Evolutionary conservation across 2,797 vertebrate genomes (phyloP).

Genomic region (Danio jaintianensis): DNA sequence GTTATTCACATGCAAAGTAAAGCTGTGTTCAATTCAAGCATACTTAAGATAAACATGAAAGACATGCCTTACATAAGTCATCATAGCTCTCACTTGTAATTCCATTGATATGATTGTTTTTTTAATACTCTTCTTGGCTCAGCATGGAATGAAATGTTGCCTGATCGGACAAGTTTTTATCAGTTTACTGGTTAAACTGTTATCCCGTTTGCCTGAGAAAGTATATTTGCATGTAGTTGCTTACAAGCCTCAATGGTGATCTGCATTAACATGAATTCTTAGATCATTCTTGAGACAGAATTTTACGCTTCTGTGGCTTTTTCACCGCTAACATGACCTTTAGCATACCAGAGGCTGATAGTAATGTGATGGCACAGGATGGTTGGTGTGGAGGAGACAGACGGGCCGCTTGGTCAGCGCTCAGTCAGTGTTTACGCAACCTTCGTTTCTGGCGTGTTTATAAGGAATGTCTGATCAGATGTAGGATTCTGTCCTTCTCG

Average conservation of each 20-base stretch:
- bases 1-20: not conserved
- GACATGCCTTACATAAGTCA: conserved; percentile 1
- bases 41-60: conserved; percentile 26
- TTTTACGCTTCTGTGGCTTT: not conserved
- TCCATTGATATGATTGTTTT: not conserved
- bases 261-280: not conserved
- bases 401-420: not conserved
- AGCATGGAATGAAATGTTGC: conserved; percentile 8
- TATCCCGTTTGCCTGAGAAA: not conserved
- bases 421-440: conserved; percentile 15
- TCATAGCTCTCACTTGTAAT: conserved; percentile 1
- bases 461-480: conserved; percentile 1
- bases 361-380: conserved; percentile 8
- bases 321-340: not conserved
- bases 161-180: conserved; percentile 26
- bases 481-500: not conserved
- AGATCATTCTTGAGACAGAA: not conserved
- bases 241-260: not conserved
- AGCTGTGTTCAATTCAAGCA: conserved; percentile 5
- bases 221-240: not conserved
- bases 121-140: conserved; percentile 14
- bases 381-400: conserved; percentile 2
- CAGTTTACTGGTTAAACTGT: conserved; percentile 6
- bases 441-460: not conserved
- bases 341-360: not conserved